Base-by-base conservation (phyloP, 2,888 invertebrate species). In the Synanthedon myopaeformis region DNA sequence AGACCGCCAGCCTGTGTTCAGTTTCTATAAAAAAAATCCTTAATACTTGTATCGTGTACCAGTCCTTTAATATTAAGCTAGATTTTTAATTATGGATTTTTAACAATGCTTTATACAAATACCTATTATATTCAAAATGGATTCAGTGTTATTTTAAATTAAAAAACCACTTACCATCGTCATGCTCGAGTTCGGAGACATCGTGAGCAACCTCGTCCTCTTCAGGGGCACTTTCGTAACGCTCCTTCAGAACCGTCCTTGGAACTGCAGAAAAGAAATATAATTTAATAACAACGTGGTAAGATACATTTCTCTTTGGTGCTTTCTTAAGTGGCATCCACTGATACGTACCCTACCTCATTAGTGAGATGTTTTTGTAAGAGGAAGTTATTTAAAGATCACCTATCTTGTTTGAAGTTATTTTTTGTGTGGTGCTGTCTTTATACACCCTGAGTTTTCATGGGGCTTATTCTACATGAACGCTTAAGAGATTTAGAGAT, bases 231-330 rank as follows among this genome's bases (percentile, higher is more conserved):
- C 93, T 93, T 71, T 95, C 94, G 79, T 92, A 95, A 62, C 93
- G 91, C 78, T 95, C 94, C 72, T 94, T 93, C 58, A 96, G 85
- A 53, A 96, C 94, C 72, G 93, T 93, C 60, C 95, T 89, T 3
- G 95, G 95, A 59, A 96, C 96, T 96, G 87, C 70, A 76, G 76
- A 58, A 58, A 59, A 79, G 35, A 74, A 67, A 59, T 59, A 56
- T 57, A 71, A 78, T 68, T 74, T 79, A 76, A 60, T 6, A 42
- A 48, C 49, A 56, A 23, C 3, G 2, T 3, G 3, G 55, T 64
- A 78, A 65, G 66, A 65, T 52, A 51, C 55, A 60, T 61, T 66
- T 64, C 61, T 19, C 52, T 51, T 51, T 12, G 53, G 49, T 42
- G 12, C 49, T 17, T 51, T 19, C 42, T 65, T 61, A 58, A 73